These are phyloP conservation scores for Chloropsis hardwickii DNA, from an alignment of 2,113 vertebrate genomes.

Conservation along the genomic window DNA sequence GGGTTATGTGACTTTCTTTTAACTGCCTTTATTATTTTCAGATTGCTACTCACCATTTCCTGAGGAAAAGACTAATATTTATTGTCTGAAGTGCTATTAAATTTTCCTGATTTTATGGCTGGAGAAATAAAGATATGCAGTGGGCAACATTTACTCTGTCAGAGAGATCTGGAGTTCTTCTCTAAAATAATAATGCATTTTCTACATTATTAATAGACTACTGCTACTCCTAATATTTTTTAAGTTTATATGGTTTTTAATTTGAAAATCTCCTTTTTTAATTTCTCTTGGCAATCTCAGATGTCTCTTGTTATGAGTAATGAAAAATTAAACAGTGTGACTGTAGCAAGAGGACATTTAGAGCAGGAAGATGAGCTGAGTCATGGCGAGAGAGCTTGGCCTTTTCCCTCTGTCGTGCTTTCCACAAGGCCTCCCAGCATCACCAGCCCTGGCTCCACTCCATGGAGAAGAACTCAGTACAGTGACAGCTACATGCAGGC, in stretches of 20 bases:
- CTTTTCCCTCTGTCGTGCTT: slow-evolving; percentile 22
- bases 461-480: background rate
- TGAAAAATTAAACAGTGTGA: slow-evolving; percentile 16
- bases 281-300: background rate
- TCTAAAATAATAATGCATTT: background rate
- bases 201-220: background rate
- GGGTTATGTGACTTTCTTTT: background rate
- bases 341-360: background rate
- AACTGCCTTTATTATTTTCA: background rate
- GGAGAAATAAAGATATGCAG: background rate
- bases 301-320: slow-evolving; percentile 18
- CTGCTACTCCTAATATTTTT: background rate
- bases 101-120: slow-evolving; percentile 20
- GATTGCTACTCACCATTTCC: background rate
- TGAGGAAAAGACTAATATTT: background rate
- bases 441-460: background rate
- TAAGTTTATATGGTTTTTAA: background rate
- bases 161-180: background rate
- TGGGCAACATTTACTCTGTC: background rate
- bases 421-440: background rate
- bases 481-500: background rate
- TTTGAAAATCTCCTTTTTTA: background rate
- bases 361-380: slow-evolving; percentile 23
- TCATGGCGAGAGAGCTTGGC: background rate
- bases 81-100: background rate